phyloP scores from a whole-genome alignment of 1,140 invertebrate genomes.

The Caerostris darwini region DNA sequence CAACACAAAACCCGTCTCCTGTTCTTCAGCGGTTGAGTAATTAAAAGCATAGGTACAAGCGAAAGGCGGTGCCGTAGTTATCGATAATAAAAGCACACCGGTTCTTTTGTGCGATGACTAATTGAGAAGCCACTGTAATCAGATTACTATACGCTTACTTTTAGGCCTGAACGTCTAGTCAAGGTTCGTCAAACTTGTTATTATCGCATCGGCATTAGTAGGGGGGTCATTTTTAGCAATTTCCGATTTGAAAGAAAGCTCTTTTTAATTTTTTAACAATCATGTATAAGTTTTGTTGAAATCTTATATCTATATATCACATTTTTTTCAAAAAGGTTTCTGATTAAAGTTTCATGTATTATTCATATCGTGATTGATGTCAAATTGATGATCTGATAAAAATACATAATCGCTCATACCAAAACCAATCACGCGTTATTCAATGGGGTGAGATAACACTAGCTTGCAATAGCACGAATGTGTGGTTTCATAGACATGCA shows the following conservation, averaged over 20 bases:
- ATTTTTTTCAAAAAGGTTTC: too few species aligned
- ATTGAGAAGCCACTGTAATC: constrained; percentile 58
- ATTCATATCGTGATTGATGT: too few species aligned
- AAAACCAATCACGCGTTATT: too few species aligned
- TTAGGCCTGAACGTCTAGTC: constrained; percentile 36
- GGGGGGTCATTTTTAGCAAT: not conserved
- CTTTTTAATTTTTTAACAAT: not conserved
- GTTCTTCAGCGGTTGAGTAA: constrained; percentile 50
- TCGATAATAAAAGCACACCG: constrained; percentile 44
- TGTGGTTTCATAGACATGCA: too few species aligned
- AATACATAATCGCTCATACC: too few species aligned
- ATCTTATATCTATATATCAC: too few species aligned
- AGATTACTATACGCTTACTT: constrained; percentile 32
- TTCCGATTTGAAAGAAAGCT: constrained; percentile 8
- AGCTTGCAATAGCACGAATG: too few species aligned
- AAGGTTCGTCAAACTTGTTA: not conserved
- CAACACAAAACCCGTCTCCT: constrained; percentile 38
- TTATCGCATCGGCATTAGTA: constrained; percentile 38
- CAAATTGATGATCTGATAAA: too few species aligned
- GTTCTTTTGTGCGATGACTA: constrained; percentile 66
- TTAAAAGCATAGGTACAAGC: constrained; percentile 64
- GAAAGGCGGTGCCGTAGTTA: constrained; percentile 48
- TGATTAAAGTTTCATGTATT: too few species aligned
- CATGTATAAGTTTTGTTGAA: not conserved
- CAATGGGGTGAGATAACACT: too few species aligned